Conservation (phyloP, 2,113 vertebrate genomes). For the Pygoscelis adeliae region DNA sequence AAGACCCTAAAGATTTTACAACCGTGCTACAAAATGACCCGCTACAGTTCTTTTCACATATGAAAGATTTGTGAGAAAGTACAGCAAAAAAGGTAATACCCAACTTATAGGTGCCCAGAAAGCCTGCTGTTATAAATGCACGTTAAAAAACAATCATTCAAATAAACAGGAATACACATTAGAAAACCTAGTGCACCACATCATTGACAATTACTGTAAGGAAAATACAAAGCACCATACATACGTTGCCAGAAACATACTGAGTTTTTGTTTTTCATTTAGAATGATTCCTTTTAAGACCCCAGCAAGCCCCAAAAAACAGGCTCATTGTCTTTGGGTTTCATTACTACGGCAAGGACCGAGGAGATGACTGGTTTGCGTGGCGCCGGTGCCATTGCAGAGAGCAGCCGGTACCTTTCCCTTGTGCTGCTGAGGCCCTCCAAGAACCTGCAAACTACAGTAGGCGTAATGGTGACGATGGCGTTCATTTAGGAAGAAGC, state of each 20-base stretch:
- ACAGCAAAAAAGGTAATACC: neutral
- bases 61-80: neutral
- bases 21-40: neutral
- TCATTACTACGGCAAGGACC: neutral
- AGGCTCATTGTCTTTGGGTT: neutral
- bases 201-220: neutral
- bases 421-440: neutral
- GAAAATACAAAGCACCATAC: neutral
- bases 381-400: neutral
- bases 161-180: neutral
- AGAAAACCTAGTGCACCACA: neutral
- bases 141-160: neutral
- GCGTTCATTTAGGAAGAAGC: neutral
- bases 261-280: neutral
- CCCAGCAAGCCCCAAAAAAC: neutral
- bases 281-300: neutral
- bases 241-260: neutral
- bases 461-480: neutral
- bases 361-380: neutral
- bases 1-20: neutral
- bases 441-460: too few relatives aligned
- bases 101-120: neutral
- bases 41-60: neutral
- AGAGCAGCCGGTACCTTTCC: neutral
- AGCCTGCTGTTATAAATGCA: neutral